Percentiles rank a stretch among this genome's conserved stretches.
These are phyloP conservation scores for Smittia aterrima DNA, from an alignment of 2,888 invertebrate genomes.

Conservation along the genomic window DNA sequence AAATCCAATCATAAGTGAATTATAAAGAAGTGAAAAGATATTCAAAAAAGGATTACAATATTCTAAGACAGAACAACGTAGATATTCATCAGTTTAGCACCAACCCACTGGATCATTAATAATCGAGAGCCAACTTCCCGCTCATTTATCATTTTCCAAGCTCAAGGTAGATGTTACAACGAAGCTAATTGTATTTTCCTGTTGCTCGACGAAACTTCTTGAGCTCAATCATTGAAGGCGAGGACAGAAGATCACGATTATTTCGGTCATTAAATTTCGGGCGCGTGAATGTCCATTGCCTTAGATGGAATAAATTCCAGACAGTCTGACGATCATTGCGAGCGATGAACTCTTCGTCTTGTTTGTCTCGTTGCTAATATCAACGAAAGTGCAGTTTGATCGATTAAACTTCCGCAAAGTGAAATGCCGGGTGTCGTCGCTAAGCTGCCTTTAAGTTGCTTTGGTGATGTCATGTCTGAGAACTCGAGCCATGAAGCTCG, in stretches of 20 bases:
- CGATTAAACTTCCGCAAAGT: neutral
- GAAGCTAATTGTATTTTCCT: neutral
- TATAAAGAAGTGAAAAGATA: conserved; percentile 5
- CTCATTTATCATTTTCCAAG: neutral
- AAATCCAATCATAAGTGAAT: conserved; percentile 6
- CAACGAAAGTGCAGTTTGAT: neutral
- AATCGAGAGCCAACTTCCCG: neutral
- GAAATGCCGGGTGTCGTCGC: neutral
- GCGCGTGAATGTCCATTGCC: neutral
- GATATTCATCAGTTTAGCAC: conserved; percentile 7
- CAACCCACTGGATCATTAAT: conserved; percentile 6
- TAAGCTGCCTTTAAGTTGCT: neutral
- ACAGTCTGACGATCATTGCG: neutral
- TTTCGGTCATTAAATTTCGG: neutral
- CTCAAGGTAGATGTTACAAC: neutral
- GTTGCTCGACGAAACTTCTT: neutral
- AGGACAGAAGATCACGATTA: neutral
- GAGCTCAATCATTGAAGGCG: neutral
- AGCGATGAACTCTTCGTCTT: neutral
- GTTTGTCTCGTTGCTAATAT: neutral
- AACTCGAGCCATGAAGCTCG: neutral
- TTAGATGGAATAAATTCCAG: neutral
- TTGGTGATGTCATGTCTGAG: neutral
- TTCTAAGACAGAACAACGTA: neutral
- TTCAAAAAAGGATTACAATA: conserved; percentile 8